Evolutionary conservation across 2,888 invertebrate genomes (phyloP), one percentile per base, ranked within the genome.

Genomic region (Oxycera nigricornis): DNA sequence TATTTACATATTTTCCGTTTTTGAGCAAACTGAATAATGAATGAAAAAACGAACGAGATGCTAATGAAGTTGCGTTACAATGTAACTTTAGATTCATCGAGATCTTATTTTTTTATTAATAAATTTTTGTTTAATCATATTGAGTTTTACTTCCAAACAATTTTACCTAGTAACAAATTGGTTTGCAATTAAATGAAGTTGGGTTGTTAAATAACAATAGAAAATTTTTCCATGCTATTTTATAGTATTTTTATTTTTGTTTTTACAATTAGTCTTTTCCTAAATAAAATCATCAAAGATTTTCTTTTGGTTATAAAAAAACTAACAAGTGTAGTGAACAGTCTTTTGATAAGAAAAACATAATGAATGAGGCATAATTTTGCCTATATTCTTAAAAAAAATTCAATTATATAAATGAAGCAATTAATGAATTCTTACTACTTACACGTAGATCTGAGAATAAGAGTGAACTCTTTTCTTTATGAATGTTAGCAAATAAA

Each of bases 291-390:
- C 14, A 46, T 24, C 26, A 14, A 28, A 2, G 26, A 28, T 22
- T 50, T n/a, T 31, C 31, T 62, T 9, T n/a, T 22, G 20, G 11
- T 55, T 20, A 9, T 1, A 1, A 55, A 55, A 41, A 41, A 70
- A 70, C 55, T 70, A 55, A 70, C 52, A 70, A 70, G 55, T 46
- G 31, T 70, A 20, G 30, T 70, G 31, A 70, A 70, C 70, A 70
- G 70, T 70, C 70, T 70, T 70, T 70, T 70, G 70, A 55, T 70
- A 70, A 68, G 62, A 65, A 65, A 46, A 70, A 70, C 9, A 17
- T 55, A 52, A 52, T 70, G 55, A 35, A 52, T 28, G 50, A 28
- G 20, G 55, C 70, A 30, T 55, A 24, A 55, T 41, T 67, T 46
- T 62, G 62, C 22, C 2, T 9, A 20, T 35, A 39, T 50, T 50